Percentiles rank a stretch among this genome's conserved stretches.
These are phyloP conservation scores for Paramuricea clavata DNA, from an alignment of 92 coral and sea anemone genomes.

Conservation along the genomic window DNA sequence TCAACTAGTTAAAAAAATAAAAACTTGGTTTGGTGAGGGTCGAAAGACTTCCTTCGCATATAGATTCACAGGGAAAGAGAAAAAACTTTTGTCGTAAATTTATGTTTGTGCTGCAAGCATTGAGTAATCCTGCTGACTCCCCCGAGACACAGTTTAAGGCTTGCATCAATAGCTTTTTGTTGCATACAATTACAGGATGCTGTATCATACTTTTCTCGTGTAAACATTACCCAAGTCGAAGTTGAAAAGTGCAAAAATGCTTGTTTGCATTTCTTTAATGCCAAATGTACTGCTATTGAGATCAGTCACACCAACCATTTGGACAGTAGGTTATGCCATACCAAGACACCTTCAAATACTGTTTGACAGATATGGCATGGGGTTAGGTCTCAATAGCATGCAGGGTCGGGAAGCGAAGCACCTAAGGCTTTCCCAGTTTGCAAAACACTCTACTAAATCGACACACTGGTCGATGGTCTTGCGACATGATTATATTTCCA, in stretches of 20 bases:
- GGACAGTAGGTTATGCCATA: constrained; percentile 77
- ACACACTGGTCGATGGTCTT: constrained; percentile 69
- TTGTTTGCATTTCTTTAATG: constrained; percentile 63
- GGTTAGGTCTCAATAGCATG: constrained; percentile 73
- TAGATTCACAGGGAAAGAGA: constrained; percentile 70
- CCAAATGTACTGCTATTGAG: constrained; percentile 49
- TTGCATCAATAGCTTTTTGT: constrained; percentile 53
- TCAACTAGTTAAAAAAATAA: constrained; percentile 41
- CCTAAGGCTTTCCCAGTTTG: constrained; percentile 63
- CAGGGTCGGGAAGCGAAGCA: constrained; percentile 80
- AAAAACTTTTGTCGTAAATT: constrained; percentile 56
- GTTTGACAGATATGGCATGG: constrained; percentile 62
- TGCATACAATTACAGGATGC: constrained; percentile 70
- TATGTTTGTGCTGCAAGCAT: constrained; percentile 46
- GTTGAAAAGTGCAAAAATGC: constrained; percentile 43
- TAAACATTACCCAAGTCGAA: constrained; percentile 45
- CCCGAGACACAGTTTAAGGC: constrained; percentile 52
- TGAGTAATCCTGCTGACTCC: constrained; percentile 58
- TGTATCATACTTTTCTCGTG: constrained; percentile 58
- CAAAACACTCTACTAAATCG: constrained; percentile 52
- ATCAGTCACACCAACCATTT: constrained; percentile 67
- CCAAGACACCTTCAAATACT: constrained; percentile 65
- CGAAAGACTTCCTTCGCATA: constrained; percentile 51
- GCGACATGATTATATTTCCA: constrained; percentile 65
- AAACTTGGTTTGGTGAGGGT: constrained; percentile 58